phyloP scores from a whole-genome alignment of 2,797 vertebrate genomes.

The Lophotriccus pileatus region DNA sequence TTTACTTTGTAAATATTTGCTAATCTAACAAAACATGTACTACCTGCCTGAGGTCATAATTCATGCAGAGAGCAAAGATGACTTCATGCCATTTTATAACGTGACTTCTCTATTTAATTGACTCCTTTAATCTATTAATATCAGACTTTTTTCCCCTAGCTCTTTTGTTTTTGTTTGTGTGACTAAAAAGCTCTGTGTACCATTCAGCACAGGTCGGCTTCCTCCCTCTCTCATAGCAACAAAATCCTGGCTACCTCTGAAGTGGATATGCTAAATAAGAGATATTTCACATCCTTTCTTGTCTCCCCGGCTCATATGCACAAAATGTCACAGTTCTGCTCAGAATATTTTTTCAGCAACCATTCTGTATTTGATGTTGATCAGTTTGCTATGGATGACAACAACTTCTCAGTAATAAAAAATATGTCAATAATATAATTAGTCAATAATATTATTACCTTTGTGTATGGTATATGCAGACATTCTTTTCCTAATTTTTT shows the following conservation, averaged over 20 bases:
- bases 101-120: constrained; percentile 67
- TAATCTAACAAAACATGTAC: constrained; percentile 53
- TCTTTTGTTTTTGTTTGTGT: background rate
- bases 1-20: constrained; percentile 71
- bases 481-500: background rate
- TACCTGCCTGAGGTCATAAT: constrained; percentile 39
- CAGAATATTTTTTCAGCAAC: background rate
- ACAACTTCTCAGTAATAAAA: constrained; percentile 2
- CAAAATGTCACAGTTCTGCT: background rate
- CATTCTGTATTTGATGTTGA: background rate
- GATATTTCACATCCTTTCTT: background rate
- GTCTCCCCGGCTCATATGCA: background rate
- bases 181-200: constrained; percentile 6
- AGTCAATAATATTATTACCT: background rate
- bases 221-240: constrained; percentile 50
- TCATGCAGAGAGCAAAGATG: constrained; percentile 51
- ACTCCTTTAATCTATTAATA: constrained; percentile 31
- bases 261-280: constrained; percentile 13
- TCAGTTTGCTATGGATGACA: background rate
- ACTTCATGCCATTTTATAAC: constrained; percentile 55
- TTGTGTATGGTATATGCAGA: background rate
- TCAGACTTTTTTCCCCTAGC: background rate
- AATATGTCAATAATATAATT: constrained; percentile 23
- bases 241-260: constrained; percentile 43
- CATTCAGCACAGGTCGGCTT: constrained; percentile 11